Base-by-base conservation (phyloP, 2,888 invertebrate species). In the Tenodera sinensis region DNA sequence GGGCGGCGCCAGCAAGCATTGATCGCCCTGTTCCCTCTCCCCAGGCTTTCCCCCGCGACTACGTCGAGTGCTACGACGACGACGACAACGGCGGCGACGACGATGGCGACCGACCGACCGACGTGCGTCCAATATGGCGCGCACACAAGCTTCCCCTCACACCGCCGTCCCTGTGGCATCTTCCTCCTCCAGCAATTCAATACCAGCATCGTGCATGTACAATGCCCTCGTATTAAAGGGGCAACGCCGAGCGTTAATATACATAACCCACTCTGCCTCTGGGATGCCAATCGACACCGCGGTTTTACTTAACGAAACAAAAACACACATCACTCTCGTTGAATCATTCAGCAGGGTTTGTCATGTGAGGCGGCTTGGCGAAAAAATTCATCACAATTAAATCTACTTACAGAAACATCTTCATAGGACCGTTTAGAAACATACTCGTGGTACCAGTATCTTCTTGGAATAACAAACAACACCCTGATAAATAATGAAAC, bases 1-100 rank as follows among this genome's bases (percentile, higher is more conserved):
- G 88, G 88, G 88, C 87, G 87, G 81, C 83, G 87, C 87, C 83
- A 87, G 87, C 88, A 88, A 82, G 87, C 88, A 88, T 88, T 47
- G 88, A 88, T 88, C 88, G 85, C 85, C 81, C 83, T 87, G 88
- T 82, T 88, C 88, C 82, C 85, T 85, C 83, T 87, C 87, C 81
- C 88, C 83, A 83, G 88, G 88, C 88, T 54, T 84, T 84, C 87
- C 84, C 47, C 47, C 85, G 54, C 54, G 85, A 71, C 85, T 28
- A 30, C 83, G 84, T 42, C 47, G 47, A 85, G 85, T 27, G 28
- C 85, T 85, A 71, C 54, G 54, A 71, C 54, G 54, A 71, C 54
- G 54, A 71, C 54, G 34, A 71, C 54, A 6, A 14, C 87, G 87
- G 34, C 87, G 83, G 42, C 87, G 87, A 34, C 34, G 84, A 15